Percentiles rank a stretch among this genome's conserved stretches.
Evolutionary conservation across 2,113 vertebrate genomes (phyloP).

Genomic region (Desmodus rotundus): DNA sequence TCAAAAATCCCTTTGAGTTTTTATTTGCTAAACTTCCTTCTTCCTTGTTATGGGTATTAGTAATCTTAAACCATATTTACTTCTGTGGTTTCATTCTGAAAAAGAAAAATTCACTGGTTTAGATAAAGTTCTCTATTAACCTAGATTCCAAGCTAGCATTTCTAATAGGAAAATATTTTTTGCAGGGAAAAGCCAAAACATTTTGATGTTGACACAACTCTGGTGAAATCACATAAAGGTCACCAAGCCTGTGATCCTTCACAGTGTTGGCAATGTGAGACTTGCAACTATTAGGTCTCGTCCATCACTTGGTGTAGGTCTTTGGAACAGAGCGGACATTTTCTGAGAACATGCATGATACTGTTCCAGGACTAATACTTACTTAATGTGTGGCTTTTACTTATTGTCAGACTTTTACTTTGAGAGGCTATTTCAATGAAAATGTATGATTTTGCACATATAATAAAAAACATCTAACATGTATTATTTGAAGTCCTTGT

Average conservation of each 20-base stretch:
- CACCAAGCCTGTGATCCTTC: background rate
- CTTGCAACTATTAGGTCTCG: background rate
- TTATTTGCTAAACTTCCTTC: conserved; percentile 58
- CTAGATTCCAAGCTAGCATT: background rate
- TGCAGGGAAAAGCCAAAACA: conserved; percentile 9
- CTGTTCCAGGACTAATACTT: background rate
- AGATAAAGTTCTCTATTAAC: background rate
- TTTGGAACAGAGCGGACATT: background rate
- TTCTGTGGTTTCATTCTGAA: conserved; percentile 63
- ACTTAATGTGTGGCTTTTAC: background rate
- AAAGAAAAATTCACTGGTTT: conserved; percentile 37
- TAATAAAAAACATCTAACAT: background rate
- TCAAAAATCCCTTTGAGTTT: conserved; percentile 38
- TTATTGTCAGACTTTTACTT: background rate
- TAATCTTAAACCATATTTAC: conserved; percentile 52
- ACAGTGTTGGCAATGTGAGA: rapidly evolving
- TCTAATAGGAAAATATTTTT: conserved; percentile 50
- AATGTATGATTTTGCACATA: background rate
- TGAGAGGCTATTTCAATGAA: background rate
- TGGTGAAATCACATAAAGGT: background rate
- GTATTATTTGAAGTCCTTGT: background rate
- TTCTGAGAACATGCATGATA: background rate
- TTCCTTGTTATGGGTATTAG: conserved; percentile 52
- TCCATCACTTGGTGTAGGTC: rapidly evolving
- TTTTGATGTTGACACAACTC: background rate